A percentile compares a stretch with the other conserved stretches of the same genome.
Conservation (phyloP, 1,140 invertebrate genomes). For the Camponotus pennsylvanicus region DNA sequence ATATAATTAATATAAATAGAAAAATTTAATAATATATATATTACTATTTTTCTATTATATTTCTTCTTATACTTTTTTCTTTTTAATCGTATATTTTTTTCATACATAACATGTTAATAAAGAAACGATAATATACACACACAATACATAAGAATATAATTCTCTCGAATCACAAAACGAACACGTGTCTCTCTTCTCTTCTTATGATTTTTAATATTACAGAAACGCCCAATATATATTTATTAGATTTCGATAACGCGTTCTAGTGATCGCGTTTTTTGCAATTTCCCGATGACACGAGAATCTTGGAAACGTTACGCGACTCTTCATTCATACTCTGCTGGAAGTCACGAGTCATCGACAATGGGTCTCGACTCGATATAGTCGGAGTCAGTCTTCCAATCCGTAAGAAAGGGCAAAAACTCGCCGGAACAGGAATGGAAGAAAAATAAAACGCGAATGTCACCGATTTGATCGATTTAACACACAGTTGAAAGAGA, state of each 20-base stretch:
- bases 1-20: too few species aligned
- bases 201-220: background rate
- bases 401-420: slow-evolving; percentile 56
- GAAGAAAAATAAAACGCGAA: slow-evolving; percentile 25
- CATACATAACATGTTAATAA: too few species aligned
- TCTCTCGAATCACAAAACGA: background rate
- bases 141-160: background rate
- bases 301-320: slow-evolving; percentile 20
- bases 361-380: slow-evolving; percentile 54
- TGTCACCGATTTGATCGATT: slow-evolving; percentile 62
- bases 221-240: slow-evolving; percentile 2
- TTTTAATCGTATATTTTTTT: too few species aligned
- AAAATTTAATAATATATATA: too few species aligned
- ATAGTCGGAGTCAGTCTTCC: slow-evolving; percentile 56
- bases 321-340: slow-evolving; percentile 65
- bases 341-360: slow-evolving; percentile 7
- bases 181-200: background rate
- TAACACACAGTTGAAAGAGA: background rate
- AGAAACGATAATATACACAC: too few species aligned
- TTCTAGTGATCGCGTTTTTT: slow-evolving; percentile 50
- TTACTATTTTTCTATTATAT: too few species aligned
- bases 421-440: slow-evolving; percentile 58
- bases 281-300: slow-evolving; percentile 38
- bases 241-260: slow-evolving; percentile 53
- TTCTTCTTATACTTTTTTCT: too few species aligned